These are phyloP conservation scores for Leucozona laternaria DNA, from an alignment of 2,888 invertebrate species.

Conservation along the genomic window DNA sequence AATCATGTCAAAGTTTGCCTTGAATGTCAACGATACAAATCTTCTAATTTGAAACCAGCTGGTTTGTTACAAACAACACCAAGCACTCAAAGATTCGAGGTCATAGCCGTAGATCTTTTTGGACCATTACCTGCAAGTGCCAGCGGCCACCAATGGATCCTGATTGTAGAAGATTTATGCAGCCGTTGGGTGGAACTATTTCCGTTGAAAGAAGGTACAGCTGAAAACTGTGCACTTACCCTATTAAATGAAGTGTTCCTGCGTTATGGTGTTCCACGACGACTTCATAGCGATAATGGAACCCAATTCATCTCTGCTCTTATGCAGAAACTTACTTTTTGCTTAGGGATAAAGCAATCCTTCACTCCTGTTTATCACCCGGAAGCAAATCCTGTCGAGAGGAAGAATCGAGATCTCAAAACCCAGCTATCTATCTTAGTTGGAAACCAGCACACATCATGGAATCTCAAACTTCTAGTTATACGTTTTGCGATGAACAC, in stretches of 20 bases:
- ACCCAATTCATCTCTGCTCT: no score
- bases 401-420: background rate
- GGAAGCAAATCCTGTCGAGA: background rate
- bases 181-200: background rate
- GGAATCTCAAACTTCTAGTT: background rate
- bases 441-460: background rate
- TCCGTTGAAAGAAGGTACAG: background rate
- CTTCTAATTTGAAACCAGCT: background rate
- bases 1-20: background rate
- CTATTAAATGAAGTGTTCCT: background rate
- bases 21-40: background rate
- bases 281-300: no score
- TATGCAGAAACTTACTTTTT: background rate
- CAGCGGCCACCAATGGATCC: background rate
- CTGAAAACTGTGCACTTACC: background rate
- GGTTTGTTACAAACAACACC: background rate
- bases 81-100: background rate
- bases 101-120: background rate
- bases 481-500: background rate
- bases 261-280: background rate
- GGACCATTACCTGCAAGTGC: background rate
- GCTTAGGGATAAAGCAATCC: background rate
- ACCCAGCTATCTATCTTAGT: background rate
- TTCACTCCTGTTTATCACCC: background rate
- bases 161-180: background rate